phyloP scores from a whole-genome alignment of 2,888 invertebrate species.

The Ophion obscuratus region DNA sequence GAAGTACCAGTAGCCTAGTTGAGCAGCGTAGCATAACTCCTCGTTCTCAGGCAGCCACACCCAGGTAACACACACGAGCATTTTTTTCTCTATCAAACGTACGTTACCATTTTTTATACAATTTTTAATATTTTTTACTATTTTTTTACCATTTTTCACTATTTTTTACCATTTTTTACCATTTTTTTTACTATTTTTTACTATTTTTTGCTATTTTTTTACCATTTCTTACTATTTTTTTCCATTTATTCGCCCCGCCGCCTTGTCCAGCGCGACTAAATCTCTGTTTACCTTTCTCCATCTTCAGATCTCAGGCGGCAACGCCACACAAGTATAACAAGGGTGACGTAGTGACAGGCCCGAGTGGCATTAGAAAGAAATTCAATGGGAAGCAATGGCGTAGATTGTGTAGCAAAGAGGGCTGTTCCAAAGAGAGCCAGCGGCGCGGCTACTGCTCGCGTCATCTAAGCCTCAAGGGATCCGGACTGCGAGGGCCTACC shows the following conservation, averaged over 20 bases:
- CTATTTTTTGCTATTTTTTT: neutral
- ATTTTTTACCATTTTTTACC: too few relatives aligned
- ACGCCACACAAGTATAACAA: slow-evolving; percentile 98
- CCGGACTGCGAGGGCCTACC: slow-evolving; percentile 80
- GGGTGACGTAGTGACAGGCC: slow-evolving; percentile 97
- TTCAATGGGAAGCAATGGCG: slow-evolving; percentile 99
- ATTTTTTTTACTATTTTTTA: too few relatives aligned
- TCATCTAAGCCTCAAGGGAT: slow-evolving; percentile 95
- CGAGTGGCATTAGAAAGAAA: slow-evolving; percentile 98
- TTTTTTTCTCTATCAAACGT: slow-evolving; percentile 35
- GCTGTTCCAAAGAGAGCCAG: slow-evolving; percentile 98
- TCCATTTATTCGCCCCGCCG: neutral
- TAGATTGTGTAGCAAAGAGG: slow-evolving; percentile 97
- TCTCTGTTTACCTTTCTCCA: slow-evolving; percentile 36
- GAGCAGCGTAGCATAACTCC: slow-evolving; percentile 93
- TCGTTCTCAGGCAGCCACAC: slow-evolving; percentile 96
- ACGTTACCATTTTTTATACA: slow-evolving; percentile 17
- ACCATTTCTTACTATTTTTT: slow-evolving; percentile 16
- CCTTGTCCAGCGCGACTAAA: neutral
- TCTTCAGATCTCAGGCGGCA: slow-evolving; percentile 92
- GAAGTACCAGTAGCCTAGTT: slow-evolving; percentile 94
- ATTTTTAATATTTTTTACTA: too few relatives aligned
- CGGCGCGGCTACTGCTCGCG: slow-evolving; percentile 98
- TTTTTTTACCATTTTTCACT: too few relatives aligned
- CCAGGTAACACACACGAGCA: slow-evolving; percentile 86